Evolutionary conservation across 1,140 invertebrate genomes (phyloP).

Genomic region (Drepana arcuata): DNA sequence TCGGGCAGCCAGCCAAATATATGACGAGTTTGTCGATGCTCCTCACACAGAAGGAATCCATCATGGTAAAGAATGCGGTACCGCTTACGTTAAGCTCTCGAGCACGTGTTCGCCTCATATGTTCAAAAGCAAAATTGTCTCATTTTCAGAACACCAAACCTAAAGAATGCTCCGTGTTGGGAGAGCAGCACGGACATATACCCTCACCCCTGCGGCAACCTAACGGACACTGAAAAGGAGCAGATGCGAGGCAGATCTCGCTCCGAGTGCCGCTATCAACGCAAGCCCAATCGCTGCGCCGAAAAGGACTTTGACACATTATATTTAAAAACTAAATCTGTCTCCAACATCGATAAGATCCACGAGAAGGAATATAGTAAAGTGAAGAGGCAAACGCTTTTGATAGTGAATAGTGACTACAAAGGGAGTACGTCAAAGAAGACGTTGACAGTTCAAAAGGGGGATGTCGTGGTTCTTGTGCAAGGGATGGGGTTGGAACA

Average conservation of each 20-base stretch:
- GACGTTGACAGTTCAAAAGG: slow-evolving; percentile 78
- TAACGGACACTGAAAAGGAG: slow-evolving; percentile 82
- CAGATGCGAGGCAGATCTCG: slow-evolving; percentile 70
- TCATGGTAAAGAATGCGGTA: too few species aligned
- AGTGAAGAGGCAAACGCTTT: slow-evolving; percentile 74
- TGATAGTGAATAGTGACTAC: slow-evolving; percentile 80
- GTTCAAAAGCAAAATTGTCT: too few species aligned
- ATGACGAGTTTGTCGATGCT: too few species aligned
- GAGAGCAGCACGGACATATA: slow-evolving; percentile 85
- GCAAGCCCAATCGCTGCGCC: slow-evolving; percentile 65
- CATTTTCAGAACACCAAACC: slow-evolving; percentile 43
- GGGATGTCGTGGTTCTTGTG: slow-evolving; percentile 81
- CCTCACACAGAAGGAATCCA: too few species aligned
- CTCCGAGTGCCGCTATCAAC: slow-evolving; percentile 70
- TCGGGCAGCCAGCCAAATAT: too few species aligned
- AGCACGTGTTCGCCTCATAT: too few species aligned
- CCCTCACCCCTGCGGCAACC: slow-evolving; percentile 80
- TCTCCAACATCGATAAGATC: slow-evolving; percentile 54
- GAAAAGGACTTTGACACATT: slow-evolving; percentile 79
- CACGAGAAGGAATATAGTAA: slow-evolving; percentile 35
- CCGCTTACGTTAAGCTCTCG: too few species aligned
- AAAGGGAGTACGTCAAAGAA: slow-evolving; percentile 67
- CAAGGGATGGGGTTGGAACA: slow-evolving; percentile 65
- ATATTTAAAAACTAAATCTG: slow-evolving; percentile 75
- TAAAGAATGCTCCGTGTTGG: slow-evolving; percentile 79